Base-by-base conservation (phyloP, 2,113 vertebrate genomes). In the Ammospiza nelsoni region DNA sequence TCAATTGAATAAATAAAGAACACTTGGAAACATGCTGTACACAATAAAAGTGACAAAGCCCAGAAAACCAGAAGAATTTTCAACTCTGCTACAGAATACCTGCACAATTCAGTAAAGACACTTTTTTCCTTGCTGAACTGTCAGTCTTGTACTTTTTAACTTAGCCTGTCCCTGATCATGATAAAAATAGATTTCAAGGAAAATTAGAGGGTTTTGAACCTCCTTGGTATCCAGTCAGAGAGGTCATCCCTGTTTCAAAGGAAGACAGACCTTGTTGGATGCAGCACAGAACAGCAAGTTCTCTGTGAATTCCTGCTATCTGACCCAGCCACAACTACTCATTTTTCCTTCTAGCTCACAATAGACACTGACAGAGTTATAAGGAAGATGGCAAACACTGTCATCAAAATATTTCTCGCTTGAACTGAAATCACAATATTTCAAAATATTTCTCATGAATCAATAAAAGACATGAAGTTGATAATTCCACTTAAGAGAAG, bases 161-260 rank as follows among this genome's bases (percentile, higher is more conserved):
- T 90, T 43, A 89, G 63, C 35, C 39, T 2, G 3, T 39, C 39
- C 41, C 54, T 39, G 58, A 76, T 75, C 44, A 77, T 1, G 55
- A 85, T 29, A 92, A 94, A 96, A 96, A 90, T 67, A 79, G 68
- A 73, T 93, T 87, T 57, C 54, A 77, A 85, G 84, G 63, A 94
- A 93, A 96, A 91, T 97, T 78, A 85, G 78, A 94, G 48, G 54
- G 8, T 82, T 87, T 73, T 92, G 65, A 95, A 76, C 63, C 90
- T 92, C 61, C 87, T 58, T 57, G 48, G 48, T 43, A 72, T 87
- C 87, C 81, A 87, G 63, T 31, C 67, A 78, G 72, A 95, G 54
- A 88, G 91, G 75, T 92, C 92, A 59, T 6, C 48, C 66, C 54
- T 55, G 31, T 51, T 79, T 71, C 61, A 67, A 92, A 93, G 35